Evolutionary conservation across 2,113 vertebrate species (phyloP).

Genomic region (Apodemus sylvaticus): DNA sequence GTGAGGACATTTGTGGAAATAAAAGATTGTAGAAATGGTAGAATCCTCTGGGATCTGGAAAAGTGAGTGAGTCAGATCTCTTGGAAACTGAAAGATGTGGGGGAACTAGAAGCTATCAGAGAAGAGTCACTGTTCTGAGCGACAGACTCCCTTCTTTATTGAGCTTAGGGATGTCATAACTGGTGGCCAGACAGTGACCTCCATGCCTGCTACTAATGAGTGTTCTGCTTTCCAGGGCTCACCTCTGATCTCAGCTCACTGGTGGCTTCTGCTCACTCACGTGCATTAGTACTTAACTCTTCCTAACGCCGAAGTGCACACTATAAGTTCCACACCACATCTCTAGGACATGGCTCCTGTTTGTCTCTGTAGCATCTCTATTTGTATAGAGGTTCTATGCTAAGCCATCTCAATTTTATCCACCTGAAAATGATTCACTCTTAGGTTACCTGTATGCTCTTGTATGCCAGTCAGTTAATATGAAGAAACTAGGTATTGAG

Average conservation of each 20-base stretch:
- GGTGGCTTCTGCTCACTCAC: neutral
- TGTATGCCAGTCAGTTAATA: neutral
- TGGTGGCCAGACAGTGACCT: neutral
- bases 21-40: neutral
- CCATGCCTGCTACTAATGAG: neutral
- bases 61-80: neutral
- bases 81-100: neutral
- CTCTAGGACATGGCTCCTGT: neutral
- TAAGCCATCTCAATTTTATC: neutral
- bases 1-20: neutral
- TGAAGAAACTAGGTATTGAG: neutral
- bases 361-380: neutral
- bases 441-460: neutral
- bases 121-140: neutral
- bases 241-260: neutral
- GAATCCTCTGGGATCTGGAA: neutral
- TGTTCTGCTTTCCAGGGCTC: neutral
- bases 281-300: neutral
- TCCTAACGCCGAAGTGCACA: neutral
- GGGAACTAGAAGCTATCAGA: neutral
- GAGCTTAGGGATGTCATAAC: neutral
- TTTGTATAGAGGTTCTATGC: neutral
- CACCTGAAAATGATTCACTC: slow-evolving; percentile 4
- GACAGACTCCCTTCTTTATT: neutral
- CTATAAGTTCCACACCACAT: neutral